Evolutionary conservation across 2,113 vertebrate genomes (phyloP).

Genomic region (Psittacula cyanocephala): DNA sequence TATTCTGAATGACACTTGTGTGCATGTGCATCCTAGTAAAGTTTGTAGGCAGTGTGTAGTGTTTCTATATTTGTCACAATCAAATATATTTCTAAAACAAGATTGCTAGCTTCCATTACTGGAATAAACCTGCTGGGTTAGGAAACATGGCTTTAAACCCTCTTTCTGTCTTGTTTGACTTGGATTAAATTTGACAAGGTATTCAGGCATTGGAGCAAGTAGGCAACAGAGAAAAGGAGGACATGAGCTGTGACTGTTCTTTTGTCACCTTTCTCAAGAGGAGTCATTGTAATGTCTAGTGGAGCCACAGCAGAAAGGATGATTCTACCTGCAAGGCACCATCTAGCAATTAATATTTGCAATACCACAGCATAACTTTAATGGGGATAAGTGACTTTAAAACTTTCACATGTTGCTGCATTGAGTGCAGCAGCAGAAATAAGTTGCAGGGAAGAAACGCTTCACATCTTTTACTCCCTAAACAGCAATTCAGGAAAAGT

Average conservation of each 20-base stretch:
- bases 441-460: neutral
- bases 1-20: neutral
- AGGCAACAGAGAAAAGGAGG: neutral
- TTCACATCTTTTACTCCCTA: neutral
- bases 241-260: neutral
- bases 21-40: neutral
- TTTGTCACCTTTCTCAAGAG: neutral
- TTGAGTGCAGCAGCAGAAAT: neutral
- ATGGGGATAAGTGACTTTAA: neutral
- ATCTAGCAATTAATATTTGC: neutral
- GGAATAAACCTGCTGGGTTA: neutral
- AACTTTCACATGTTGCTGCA: neutral
- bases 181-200: neutral
- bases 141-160: neutral
- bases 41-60: neutral
- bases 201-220: neutral
- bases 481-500: neutral
- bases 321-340: neutral
- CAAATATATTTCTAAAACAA: neutral
- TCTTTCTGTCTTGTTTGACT: neutral
- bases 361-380: neutral
- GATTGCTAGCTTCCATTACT: neutral
- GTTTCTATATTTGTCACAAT: neutral
- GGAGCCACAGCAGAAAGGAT: neutral
- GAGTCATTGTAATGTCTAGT: neutral